Evolutionary conservation across 1,140 invertebrate species (phyloP).

Genomic region (Aphelinus certus): DNA sequence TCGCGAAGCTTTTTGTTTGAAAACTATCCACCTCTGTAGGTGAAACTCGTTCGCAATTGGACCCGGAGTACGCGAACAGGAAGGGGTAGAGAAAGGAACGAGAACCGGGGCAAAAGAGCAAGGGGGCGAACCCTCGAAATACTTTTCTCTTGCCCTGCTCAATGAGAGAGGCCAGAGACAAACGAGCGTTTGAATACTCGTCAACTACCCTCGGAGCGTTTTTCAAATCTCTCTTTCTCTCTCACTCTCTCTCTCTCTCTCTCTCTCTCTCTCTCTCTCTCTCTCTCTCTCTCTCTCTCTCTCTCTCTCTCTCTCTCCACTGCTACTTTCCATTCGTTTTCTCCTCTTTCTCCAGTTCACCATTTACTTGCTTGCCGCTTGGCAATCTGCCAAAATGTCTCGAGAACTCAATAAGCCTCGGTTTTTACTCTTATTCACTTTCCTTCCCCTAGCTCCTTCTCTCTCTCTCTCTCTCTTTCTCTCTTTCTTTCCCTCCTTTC

Average conservation of each 20-base stretch:
- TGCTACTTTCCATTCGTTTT: neutral
- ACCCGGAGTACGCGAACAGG: no score
- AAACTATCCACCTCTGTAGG: no score
- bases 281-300: neutral
- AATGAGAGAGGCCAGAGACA: constrained; percentile 31
- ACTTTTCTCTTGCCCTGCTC: neutral
- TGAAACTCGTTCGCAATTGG: no score
- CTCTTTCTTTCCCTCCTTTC: neutral
- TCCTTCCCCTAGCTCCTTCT: no score
- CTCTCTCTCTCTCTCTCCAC: neutral
- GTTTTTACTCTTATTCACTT: neutral
- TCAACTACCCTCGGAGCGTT: constrained; percentile 32
- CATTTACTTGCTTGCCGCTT: neutral
- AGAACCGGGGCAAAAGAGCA: constrained; percentile 2
- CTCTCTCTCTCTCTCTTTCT: neutral
- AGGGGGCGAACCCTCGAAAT: constrained; percentile 22
- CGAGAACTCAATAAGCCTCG: neutral
- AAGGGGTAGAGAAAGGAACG: neutral
- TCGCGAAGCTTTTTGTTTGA: no score
- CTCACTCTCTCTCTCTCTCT: neutral
- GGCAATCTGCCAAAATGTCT: constrained; percentile 12
- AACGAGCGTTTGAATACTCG: constrained; percentile 43
- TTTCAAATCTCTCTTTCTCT: neutral
- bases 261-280: neutral
- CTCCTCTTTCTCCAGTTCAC: neutral